Base-by-base conservation (phyloP, 92 coral and sea anemone genomes). In the Plumapathes pennacea region DNA sequence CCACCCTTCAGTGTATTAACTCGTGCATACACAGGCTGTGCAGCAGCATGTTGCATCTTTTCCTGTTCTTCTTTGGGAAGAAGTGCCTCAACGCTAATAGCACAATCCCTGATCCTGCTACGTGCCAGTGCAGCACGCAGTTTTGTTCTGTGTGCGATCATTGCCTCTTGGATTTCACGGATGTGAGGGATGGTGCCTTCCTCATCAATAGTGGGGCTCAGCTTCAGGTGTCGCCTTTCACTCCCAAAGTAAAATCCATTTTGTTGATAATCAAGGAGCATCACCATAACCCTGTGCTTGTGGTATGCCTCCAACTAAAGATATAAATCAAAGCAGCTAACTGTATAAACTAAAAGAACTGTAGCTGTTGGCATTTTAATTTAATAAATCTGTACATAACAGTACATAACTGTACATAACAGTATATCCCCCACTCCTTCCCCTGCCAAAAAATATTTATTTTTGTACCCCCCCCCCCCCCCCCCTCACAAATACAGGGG, bases 11-110 rank as follows among this genome's bases (percentile, higher is more conserved):
- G 77, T 15, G 81, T 82, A 66, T 92, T 92, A 3, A 92, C 76
- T 50, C 90, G 76, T 13, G 85, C 83, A 37, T 84, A 92, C 37
- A 92, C 95, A 19, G 98, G 98, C 49, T 92, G 98, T 25, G 74
- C 61, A 25, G 86, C 88, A 3, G 95, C 96, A 31, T 79, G 84
- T 39, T 84, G 81, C 25, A 84, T 78, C 62, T 88, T 92, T 17
- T 88, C 98, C 55, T 92, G 95, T 40, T 92, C 96, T 38, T 92
- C 98, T 48, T 81, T 90, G 0, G 98, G 98, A 18, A 92, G 86
- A 28, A 92, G 84, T 10, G 95, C 98, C 50, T 92, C 98, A 7
- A 92, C 98, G 40, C 94, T 92, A 8, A 92, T 67, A n/a, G 98
- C 98, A 68, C 89, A 84, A 66, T 92, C 98, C 27, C 94, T 72